Conservation (phyloP, 2,888 invertebrate genomes). For the Clunio marinus region DNA sequence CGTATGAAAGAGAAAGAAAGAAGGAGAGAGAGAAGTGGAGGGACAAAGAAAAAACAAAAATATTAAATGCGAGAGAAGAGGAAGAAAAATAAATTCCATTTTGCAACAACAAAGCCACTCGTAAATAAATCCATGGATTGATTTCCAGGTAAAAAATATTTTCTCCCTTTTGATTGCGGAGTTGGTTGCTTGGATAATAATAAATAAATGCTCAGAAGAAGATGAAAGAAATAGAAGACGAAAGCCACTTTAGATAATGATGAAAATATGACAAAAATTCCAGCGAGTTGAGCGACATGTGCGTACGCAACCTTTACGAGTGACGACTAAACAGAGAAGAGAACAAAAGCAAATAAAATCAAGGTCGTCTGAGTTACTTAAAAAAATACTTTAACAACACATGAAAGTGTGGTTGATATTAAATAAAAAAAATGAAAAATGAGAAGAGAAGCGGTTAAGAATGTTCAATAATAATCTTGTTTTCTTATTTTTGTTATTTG, state of each 20-base stretch:
- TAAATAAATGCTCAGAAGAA: no score
- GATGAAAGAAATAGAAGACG: conserved; percentile 2
- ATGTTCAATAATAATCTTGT: conserved; percentile 8
- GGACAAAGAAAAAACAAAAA: no score
- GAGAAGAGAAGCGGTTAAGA: background rate
- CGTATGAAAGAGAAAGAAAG: no score
- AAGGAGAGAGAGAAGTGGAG: no score
- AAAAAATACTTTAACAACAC: background rate
- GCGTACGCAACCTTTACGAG: conserved; percentile 9
- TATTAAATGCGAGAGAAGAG: no score
- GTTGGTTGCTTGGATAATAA: background rate
- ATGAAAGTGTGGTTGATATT: background rate
- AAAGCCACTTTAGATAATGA: conserved; percentile 10
- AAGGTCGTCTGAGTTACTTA: conserved; percentile 23
- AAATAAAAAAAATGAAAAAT: background rate
- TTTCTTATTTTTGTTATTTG: no score
- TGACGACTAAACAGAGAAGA: background rate
- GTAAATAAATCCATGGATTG: background rate
- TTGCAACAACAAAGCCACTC: background rate
- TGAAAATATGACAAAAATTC: background rate
- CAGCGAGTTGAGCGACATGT: background rate
- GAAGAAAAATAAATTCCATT: background rate
- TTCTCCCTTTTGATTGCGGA: background rate
- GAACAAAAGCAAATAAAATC: conserved; percentile 17
- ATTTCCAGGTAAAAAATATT: conserved; percentile 6